Evolutionary conservation across 2,113 vertebrate species (phyloP).

Genomic region (Stegostoma tigrinum): DNA sequence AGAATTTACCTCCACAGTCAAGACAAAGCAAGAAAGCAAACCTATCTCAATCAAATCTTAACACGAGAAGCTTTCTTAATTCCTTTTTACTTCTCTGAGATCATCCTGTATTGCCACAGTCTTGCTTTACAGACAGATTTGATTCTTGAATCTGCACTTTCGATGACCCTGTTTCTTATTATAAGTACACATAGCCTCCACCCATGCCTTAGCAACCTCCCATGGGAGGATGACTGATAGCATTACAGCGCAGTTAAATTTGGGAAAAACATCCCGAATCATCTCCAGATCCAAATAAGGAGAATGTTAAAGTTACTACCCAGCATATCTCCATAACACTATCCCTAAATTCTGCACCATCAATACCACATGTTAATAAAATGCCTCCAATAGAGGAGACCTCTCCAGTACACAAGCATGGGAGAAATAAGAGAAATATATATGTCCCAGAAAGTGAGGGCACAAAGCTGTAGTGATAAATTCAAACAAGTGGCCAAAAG

Average conservation of each 20-base stretch:
- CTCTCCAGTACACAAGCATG: too few species aligned
- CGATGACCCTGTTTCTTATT: neutral
- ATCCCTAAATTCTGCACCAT: neutral
- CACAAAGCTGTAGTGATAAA: neutral
- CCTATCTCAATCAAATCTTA: neutral
- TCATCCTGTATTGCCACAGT: neutral
- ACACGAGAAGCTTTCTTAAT: neutral
- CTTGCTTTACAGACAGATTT: neutral
- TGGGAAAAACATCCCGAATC: neutral
- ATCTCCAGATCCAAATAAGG: neutral
- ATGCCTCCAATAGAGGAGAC: neutral
- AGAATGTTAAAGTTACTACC: neutral
- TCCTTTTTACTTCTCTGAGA: neutral
- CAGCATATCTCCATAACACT: neutral
- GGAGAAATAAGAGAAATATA: too few species aligned
- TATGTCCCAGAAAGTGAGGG: neutral
- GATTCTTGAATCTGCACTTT: neutral
- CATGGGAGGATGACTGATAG: neutral
- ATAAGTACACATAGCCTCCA: neutral
- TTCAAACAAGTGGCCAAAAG: neutral
- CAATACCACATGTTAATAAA: neutral
- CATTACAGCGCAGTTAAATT: neutral
- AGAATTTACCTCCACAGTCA: neutral
- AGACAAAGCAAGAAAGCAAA: neutral
- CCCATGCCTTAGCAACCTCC: neutral